These are phyloP conservation scores for Pygmarrhopalites habei DNA, from an alignment of 1,140 invertebrate species.

Conservation along the genomic window DNA sequence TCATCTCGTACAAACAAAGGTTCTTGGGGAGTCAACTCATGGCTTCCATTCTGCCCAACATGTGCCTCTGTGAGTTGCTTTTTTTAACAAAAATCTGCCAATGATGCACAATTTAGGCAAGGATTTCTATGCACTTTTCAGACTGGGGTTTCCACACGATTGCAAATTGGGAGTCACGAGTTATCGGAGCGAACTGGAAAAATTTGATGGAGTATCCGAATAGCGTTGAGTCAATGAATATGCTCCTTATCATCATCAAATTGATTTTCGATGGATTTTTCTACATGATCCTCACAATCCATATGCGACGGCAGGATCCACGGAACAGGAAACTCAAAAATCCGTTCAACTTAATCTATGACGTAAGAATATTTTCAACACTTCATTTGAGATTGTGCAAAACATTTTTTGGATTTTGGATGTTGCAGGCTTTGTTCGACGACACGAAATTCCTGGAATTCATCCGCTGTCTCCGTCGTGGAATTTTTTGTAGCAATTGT, in stretches of 20 bases:
- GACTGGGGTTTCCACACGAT: conserved; percentile 15
- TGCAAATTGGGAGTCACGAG: conserved; percentile 14
- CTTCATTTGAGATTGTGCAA: too few species aligned
- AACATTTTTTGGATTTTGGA: too few species aligned
- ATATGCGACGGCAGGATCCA: background rate
- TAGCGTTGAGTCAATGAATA: conserved; percentile 1
- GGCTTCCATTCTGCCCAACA: conserved; percentile 10
- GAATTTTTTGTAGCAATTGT: background rate
- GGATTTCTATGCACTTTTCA: too few species aligned
- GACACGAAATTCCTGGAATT: conserved; percentile 9
- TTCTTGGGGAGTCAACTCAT: conserved; percentile 12
- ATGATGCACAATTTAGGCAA: too few species aligned
- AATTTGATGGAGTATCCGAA: conserved; percentile 10
- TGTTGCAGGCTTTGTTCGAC: conserved; percentile 5
- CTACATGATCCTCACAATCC: conserved; percentile 41
- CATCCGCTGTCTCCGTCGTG: background rate
- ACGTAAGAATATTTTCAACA: background rate
- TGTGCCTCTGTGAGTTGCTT: too few species aligned
- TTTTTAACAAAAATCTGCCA: too few species aligned
- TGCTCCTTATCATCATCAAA: conserved; percentile 44
- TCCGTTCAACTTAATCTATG: conserved; percentile 2
- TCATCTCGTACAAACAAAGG: conserved; percentile 7
- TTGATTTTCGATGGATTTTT: conserved; percentile 47
- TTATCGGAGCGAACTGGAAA: background rate
- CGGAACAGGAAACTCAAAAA: conserved; percentile 1